These are phyloP conservation scores for Nycticebus coucang DNA, from an alignment of 2,113 vertebrate genomes.

Conservation along the genomic window DNA sequence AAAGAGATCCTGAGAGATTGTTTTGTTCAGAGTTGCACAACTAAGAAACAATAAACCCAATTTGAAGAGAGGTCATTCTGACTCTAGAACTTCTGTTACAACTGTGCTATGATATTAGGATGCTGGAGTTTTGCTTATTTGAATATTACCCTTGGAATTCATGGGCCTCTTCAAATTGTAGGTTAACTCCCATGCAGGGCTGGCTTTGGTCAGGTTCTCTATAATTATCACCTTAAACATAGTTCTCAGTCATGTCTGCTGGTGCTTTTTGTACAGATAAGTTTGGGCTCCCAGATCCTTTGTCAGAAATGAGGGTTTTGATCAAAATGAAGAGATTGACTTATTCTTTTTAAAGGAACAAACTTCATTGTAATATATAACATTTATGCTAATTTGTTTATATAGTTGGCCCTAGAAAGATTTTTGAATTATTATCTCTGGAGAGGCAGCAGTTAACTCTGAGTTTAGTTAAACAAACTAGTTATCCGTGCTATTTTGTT, in stretches of 20 bases:
- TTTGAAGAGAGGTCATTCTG: neutral
- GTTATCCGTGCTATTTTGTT: neutral
- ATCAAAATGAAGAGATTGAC: neutral
- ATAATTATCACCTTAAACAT: neutral
- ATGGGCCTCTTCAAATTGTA: neutral
- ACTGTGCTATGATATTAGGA: too few species aligned
- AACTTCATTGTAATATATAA: neutral
- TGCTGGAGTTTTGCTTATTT: neutral
- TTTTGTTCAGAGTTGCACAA: neutral
- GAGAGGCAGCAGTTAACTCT: neutral
- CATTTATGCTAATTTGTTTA: neutral
- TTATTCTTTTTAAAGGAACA: constrained; percentile 8
- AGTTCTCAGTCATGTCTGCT: neutral
- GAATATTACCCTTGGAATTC: neutral
- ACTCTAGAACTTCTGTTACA: neutral
- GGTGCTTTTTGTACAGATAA: neutral
- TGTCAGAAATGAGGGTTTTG: neutral
- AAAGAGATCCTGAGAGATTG: neutral
- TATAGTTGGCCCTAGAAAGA: neutral
- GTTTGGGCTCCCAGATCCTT: neutral
- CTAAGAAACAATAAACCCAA: neutral
- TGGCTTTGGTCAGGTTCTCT: neutral
- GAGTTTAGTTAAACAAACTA: neutral
- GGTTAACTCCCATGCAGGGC: neutral
- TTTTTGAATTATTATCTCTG: neutral